phyloP scores from a whole-genome alignment of 2,888 invertebrate species.

The Tipula unca region DNA sequence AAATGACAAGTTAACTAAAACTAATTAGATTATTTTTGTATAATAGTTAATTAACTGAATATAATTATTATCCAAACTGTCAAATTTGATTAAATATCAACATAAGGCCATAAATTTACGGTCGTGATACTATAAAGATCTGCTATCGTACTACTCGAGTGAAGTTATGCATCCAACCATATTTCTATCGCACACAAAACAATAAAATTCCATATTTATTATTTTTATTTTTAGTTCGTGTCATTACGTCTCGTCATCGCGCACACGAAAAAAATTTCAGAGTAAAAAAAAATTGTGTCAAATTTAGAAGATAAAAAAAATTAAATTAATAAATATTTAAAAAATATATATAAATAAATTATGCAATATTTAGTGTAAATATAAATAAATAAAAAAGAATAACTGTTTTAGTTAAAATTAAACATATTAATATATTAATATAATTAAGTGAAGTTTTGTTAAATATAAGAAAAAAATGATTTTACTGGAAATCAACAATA shows the following conservation, averaged over 20 bases:
- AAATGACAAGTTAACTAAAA: too few relatives aligned
- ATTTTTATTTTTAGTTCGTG: neutral
- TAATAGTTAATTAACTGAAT: too few relatives aligned
- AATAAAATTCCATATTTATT: neutral
- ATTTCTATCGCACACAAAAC: neutral
- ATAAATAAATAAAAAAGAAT: neutral
- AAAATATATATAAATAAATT: neutral
- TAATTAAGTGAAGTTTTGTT: neutral
- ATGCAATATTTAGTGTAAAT: neutral
- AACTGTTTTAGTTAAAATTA: neutral
- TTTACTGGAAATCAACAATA: conserved; percentile 97
- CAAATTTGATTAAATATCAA: neutral
- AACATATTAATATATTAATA: neutral
- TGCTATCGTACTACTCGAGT: neutral
- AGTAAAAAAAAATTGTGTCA: neutral
- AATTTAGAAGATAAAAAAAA: conserved; percentile 9
- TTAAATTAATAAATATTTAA: neutral
- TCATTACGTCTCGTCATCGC: neutral
- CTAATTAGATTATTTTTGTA: too few relatives aligned
- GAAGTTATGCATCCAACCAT: neutral
- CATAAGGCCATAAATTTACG: neutral
- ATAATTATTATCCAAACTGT: neutral
- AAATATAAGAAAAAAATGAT: conserved; percentile 55
- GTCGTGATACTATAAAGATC: neutral
- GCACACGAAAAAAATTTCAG: neutral